Evolutionary conservation across 2,797 vertebrate genomes (phyloP).

Genomic region (Coregonus ussuriensis): DNA sequence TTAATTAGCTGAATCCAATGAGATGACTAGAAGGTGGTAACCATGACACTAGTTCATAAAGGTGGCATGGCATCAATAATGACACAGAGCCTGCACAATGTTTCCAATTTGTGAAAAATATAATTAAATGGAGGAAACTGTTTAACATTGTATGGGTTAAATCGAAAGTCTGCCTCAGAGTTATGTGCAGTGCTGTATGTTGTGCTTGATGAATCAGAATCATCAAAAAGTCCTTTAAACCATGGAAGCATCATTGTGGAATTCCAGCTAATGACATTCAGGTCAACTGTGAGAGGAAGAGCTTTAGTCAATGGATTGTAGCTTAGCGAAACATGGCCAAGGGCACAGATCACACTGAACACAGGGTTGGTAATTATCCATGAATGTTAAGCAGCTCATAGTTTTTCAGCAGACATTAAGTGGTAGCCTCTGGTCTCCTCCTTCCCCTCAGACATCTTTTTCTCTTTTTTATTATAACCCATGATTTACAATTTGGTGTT

Average conservation of each 20-base stretch:
- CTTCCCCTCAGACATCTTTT: constrained; percentile 35
- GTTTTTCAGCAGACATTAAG: constrained; percentile 60
- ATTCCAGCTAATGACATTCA: constrained; percentile 66
- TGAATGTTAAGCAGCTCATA: constrained; percentile 66
- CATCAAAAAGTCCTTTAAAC: constrained; percentile 51
- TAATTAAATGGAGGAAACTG: constrained; percentile 5
- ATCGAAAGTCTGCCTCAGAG: constrained; percentile 31
- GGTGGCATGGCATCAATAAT: neutral
- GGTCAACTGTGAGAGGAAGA: constrained; percentile 56
- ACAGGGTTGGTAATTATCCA: constrained; percentile 60
- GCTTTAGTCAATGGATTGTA: constrained; percentile 48
- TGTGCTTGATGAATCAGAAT: constrained; percentile 42
- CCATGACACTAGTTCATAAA: constrained; percentile 9
- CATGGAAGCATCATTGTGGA: constrained; percentile 43
- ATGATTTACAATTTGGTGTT: constrained; percentile 15
- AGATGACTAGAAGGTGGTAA: neutral
- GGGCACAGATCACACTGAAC: constrained; percentile 56
- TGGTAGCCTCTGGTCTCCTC: constrained; percentile 50
- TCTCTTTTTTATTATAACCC: constrained; percentile 16
- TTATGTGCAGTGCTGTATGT: constrained; percentile 8
- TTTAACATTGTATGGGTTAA: constrained; percentile 32
- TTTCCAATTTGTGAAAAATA: neutral
- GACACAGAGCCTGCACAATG: neutral
- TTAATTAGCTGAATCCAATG: constrained; percentile 32
- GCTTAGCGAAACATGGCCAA: constrained; percentile 45